Base-by-base conservation (phyloP, 1,140 invertebrate genomes). In the Drosophila ohnishii region DNA sequence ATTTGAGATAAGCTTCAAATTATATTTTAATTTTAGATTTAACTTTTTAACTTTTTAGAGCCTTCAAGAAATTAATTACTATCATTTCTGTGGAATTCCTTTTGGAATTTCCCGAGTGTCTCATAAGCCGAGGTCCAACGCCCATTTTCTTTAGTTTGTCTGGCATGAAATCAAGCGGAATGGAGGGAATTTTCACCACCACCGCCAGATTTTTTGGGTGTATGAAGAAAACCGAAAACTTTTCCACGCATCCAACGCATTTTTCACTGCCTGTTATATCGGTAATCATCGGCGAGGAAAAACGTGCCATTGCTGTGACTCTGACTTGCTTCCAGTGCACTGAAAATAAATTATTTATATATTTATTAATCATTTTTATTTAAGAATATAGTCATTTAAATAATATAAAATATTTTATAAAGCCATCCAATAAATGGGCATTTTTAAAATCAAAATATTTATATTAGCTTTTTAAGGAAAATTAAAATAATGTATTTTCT, bases 221-320 rank as follows among this genome's bases (percentile, higher is more conserved):
- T 62, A 72, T 22, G 45, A 53, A 48, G 64, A 85, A 80, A 84
- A 63, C 57, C 25, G 48, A 58, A 80, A 78, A 70, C 51, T 70
- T 86, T 87, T 87, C 76, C 83, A 87, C 83, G 80, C 84, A 86
- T 71, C 64, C 79, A 64, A 88, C 84, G 83, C 83, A 87, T 87
- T 86, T 86, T 66, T 87, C 83, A 76, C 63, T 70, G 78, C 70
- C 70, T 87, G 50, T 79, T 76, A 86, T 86, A 86, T 87, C 80
- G 84, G 83, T 77, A 87, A 83, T 87, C 83, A 87, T 86, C 80
- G 67, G 64, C 62, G 45, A 16, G 57, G 48, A 66, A 59, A 73
- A 83, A 48, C 55, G 61, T 78, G 53, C 64, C 56, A 57, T 56
- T 73, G 61, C 44, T 32, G 44, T 40, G 45, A 45, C 58, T 62